Evolutionary conservation across 1,140 invertebrate genomes (phyloP).

Genomic region (Chrysopa pallens): DNA sequence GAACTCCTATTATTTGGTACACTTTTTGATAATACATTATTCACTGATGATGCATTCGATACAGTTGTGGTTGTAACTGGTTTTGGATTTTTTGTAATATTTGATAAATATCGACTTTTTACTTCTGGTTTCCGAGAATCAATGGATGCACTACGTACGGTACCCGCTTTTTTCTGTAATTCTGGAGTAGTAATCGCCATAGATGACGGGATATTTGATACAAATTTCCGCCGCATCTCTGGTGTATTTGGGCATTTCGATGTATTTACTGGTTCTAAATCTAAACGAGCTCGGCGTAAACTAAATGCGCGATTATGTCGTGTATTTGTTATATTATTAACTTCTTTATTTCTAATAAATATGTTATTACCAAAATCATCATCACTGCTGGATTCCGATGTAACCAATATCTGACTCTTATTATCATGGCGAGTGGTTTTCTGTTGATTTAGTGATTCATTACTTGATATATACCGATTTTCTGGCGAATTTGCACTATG

Average conservation of each 20-base stretch:
- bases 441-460: not conserved
- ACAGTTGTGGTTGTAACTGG: conserved; percentile 5
- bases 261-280: conserved; percentile 12
- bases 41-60: conserved; percentile 4
- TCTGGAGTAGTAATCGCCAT: conserved; percentile 17
- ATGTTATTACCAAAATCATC: conserved; percentile 18
- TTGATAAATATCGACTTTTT: conserved; percentile 18
- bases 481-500: not conserved
- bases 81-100: conserved; percentile 9
- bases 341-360: conserved; percentile 9
- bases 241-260: conserved; percentile 30
- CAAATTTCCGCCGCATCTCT: conserved; percentile 24
- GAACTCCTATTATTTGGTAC: conserved; percentile 11
- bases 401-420: conserved; percentile 18
- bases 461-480: not conserved
- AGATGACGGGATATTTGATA: conserved; percentile 14
- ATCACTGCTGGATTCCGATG: conserved; percentile 19
- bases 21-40: conserved; percentile 9
- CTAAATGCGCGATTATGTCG: conserved; percentile 31
- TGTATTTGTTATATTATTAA: conserved; percentile 25
- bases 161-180: conserved; percentile 3
- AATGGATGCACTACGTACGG: conserved; percentile 18
- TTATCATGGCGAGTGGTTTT: conserved; percentile 3
- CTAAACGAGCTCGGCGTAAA: conserved; percentile 17
- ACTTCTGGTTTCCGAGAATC: conserved; percentile 18